Evolutionary conservation across 2,113 vertebrate species (phyloP), one percentile per base, ranked within the genome.

Genomic region (Tenebrosternarchus preto): DNA sequence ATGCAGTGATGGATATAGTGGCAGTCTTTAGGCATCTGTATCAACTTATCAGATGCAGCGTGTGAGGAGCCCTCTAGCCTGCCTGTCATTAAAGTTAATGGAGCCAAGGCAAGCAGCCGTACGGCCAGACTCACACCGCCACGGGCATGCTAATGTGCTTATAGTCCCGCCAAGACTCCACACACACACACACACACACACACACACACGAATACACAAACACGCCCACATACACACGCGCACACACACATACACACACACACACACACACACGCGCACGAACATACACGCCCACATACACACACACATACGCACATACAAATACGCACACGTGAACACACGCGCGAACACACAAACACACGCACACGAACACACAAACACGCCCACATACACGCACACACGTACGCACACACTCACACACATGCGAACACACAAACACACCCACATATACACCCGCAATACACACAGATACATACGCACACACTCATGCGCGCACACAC

Each of bases 21-120:
- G 72, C 77, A 72, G 72, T 78, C 78, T 83, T 78, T 84, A 83
- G 76, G 78, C 81, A 85, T 86, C 80, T 83, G 85, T 84, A 86
- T 87, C 85, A 86, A 79, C 77, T 85, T 85, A 86, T 86, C 82
- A 83, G 76, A 68, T 80, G 80, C 78, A 82, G 72, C 82, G 77
- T 84, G 73, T 78, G 82, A 80, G 86, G 82, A 76, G 73, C 74
- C 80, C 68, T 80, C 70, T 81, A 86, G 76, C 59, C 71, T 78
- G 84, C 80, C 79, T 81, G 70, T 84, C 74, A 85, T 84, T 81
- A 82, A 86, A 84, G 85, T 84, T 86, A 86, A 83, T 82, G 82
- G 76, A 83, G 82, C 85, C 25, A 73, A 84, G 84, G 84, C 50
- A 29, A 76, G 80, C 77, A 85, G 82, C 79, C 80, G 66, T 70